These are phyloP conservation scores for Menidia menidia DNA, from an alignment of 2,797 vertebrate genomes.

Conservation along the genomic window DNA sequence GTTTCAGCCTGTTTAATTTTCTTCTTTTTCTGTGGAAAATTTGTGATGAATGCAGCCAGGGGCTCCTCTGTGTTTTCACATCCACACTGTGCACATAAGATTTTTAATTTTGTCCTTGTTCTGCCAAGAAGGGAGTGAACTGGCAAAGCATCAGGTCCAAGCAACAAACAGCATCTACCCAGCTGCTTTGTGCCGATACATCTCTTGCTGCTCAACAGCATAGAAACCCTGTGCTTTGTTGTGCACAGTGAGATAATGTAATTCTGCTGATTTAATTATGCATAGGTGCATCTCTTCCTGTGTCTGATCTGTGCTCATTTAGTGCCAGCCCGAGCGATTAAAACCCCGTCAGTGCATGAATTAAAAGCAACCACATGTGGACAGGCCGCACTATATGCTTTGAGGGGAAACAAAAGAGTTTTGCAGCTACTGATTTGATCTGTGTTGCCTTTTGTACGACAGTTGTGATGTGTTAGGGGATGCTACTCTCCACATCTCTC, in stretches of 20 bases:
- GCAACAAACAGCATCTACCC: slow-evolving; percentile 48
- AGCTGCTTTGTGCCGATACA: slow-evolving; percentile 39
- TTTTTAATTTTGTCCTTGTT: slow-evolving; percentile 29
- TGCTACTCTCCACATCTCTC: too few species aligned
- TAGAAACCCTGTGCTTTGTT: slow-evolving; percentile 25
- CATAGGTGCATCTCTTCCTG: slow-evolving; percentile 34
- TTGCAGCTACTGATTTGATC: slow-evolving; percentile 62
- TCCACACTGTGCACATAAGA: slow-evolving; percentile 9
- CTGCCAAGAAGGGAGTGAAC: slow-evolving; percentile 28
- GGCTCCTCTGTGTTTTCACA: slow-evolving; percentile 27
- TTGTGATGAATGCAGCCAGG: slow-evolving; percentile 12
- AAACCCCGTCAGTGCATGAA: slow-evolving; percentile 50
- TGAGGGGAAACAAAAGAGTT: slow-evolving; percentile 34
- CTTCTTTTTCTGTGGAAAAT: slow-evolving; percentile 13
- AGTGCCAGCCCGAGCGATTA: slow-evolving; percentile 48
- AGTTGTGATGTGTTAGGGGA: too few species aligned
- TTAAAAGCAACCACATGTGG: slow-evolving; percentile 57
- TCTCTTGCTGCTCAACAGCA: slow-evolving; percentile 5
- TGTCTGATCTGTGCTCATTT: slow-evolving; percentile 46
- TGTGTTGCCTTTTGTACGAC: slow-evolving; percentile 57
- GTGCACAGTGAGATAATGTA: slow-evolving; percentile 36
- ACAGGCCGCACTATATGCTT: slow-evolving; percentile 32
- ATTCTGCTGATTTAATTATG: slow-evolving; percentile 49
- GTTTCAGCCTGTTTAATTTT: slow-evolving; percentile 16
- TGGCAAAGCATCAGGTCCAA: slow-evolving; percentile 46